phyloP scores from a whole-genome alignment of 2,888 invertebrate species.

The Nephrotoma guestfalica region DNA sequence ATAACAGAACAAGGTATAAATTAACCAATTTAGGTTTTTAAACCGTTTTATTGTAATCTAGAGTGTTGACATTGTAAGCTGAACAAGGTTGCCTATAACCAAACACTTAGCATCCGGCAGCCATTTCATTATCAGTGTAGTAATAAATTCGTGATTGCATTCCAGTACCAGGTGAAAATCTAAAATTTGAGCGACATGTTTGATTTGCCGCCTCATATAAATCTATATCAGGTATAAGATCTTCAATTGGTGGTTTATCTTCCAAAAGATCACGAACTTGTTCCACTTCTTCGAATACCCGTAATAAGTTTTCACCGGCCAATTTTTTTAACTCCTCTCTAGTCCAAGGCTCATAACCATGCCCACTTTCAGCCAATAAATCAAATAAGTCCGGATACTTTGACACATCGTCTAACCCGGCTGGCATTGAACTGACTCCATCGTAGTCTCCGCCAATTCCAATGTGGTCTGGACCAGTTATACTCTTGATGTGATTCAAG shows the following conservation, averaged over 20 bases:
- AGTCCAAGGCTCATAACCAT: slow-evolving; percentile 27
- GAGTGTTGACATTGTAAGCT: no score
- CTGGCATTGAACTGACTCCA: slow-evolving; percentile 46
- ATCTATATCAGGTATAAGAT: not conserved
- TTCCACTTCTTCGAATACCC: slow-evolving; percentile 33
- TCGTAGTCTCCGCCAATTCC: slow-evolving; percentile 40
- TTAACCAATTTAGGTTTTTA: not conserved
- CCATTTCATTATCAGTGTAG: not conserved
- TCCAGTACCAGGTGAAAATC: not conserved
- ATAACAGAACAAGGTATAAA: not conserved
- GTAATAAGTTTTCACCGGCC: slow-evolving; percentile 34
- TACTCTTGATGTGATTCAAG: slow-evolving; percentile 35
- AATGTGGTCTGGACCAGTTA: slow-evolving; percentile 35
- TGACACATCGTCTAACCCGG: slow-evolving; percentile 57
- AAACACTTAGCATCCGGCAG: not conserved
- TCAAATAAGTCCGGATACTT: slow-evolving; percentile 55
- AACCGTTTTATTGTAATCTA: not conserved
- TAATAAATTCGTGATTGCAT: not conserved
- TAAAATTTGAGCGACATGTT: not conserved
- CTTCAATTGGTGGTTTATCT: not conserved
- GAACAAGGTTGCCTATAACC: no score
- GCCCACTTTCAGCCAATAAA: slow-evolving; percentile 30
- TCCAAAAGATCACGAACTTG: slow-evolving; percentile 17
- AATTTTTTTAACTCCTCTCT: slow-evolving; percentile 33
- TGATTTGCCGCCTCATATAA: not conserved